Evolutionary conservation across 2,888 invertebrate species (phyloP).

Genomic region (Pyrgus malvae): DNA sequence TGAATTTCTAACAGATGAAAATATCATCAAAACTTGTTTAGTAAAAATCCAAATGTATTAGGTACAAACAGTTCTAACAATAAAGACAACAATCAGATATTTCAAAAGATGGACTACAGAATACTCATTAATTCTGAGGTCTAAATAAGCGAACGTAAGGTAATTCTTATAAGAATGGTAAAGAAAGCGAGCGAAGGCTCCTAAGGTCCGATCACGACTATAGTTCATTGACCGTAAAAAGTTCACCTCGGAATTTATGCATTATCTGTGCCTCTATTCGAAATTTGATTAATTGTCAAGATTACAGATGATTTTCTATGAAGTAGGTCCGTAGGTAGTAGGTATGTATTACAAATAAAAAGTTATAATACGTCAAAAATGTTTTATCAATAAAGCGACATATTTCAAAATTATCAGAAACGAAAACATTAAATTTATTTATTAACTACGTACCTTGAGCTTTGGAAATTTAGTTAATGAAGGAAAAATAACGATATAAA

Average conservation of each 20-base stretch:
- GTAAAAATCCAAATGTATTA: too few relatives aligned
- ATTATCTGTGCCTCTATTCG: conserved; percentile 15
- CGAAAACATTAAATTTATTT: background rate
- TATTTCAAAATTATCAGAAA: too few relatives aligned
- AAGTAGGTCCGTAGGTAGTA: background rate
- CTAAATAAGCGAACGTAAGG: background rate
- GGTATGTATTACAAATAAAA: background rate
- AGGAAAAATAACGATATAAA: conserved; percentile 26
- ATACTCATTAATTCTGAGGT: background rate
- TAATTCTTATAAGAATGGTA: conserved; percentile 4
- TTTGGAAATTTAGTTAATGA: conserved; percentile 21
- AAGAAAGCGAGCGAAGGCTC: conserved; percentile 46
- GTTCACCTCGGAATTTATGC: conserved; percentile 19
- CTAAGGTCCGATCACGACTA: conserved; percentile 46
- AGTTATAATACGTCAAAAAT: background rate
- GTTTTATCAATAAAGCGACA: too few relatives aligned
- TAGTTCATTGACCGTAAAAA: conserved; percentile 56
- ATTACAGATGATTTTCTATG: background rate
- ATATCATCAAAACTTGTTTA: too few relatives aligned
- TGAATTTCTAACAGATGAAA: too few relatives aligned
- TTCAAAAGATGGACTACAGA: too few relatives aligned
- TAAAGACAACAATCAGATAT: too few relatives aligned
- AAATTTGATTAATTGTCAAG: conserved; percentile 13
- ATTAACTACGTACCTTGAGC: conserved; percentile 9
- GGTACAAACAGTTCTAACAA: too few relatives aligned